These are phyloP conservation scores for Cichlasoma orientale DNA, from an alignment of 2,797 vertebrate genomes.

Conservation along the genomic window DNA sequence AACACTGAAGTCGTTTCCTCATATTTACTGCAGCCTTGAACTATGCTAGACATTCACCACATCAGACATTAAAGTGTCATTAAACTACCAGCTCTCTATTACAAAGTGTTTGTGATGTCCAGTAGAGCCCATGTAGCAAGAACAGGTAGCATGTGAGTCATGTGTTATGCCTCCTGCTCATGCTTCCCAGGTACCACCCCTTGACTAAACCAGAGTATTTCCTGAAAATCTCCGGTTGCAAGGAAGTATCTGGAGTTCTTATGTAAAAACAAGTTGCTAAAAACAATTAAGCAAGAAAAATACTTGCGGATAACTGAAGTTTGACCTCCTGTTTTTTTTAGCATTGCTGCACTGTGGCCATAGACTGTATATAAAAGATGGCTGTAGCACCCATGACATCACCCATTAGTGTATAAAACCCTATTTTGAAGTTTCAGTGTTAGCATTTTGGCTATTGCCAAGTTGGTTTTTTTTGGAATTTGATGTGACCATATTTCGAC, in stretches of 20 bases:
- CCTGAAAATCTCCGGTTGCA: neutral
- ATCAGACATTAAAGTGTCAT: neutral
- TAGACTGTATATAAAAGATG: constrained; percentile 3
- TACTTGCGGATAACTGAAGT: neutral
- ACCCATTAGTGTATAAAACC: neutral
- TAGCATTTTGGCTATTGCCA: neutral
- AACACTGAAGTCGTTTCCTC: neutral
- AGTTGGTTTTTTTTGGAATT: neutral
- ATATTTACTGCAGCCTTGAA: neutral
- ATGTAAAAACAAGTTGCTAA: neutral
- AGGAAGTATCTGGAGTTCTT: neutral
- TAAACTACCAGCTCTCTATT: neutral
- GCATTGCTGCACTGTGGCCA: too few relatives aligned
- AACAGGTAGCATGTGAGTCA: neutral
- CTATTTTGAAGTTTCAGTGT: neutral
- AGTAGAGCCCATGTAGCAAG: neutral
- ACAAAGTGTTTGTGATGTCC: neutral
- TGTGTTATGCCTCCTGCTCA: neutral
- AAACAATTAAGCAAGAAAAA: neutral
- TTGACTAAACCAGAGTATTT: neutral
- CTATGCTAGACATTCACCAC: neutral
- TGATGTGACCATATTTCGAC: neutral
- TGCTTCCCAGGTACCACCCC: neutral
- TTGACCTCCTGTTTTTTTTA: too few relatives aligned
- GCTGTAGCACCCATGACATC: neutral